Base-by-base conservation (phyloP, 2,888 invertebrate species). In the Bellardia pandia region DNA sequence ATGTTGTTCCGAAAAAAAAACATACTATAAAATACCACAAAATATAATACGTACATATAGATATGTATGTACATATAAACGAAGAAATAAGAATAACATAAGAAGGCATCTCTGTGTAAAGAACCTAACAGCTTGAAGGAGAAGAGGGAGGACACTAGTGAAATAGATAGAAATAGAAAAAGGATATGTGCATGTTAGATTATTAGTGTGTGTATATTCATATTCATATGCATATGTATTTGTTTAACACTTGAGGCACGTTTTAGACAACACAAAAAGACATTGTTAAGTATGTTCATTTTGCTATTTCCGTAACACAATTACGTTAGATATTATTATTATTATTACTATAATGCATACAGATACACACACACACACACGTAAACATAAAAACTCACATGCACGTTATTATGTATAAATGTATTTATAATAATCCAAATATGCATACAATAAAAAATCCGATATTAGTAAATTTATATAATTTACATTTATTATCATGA, bases 161-260 rank as follows among this genome's bases (percentile, higher is more conserved):
- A 66, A 7, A 72, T 23, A 23, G 23, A 53, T 51, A 51, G 40
- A 66, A 30, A 48, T 74, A 64, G 13, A 45, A 72, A 71, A 86
- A 72, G 77, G 77, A 75, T 78, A 58, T 69, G 37, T 68, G 56
- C 82, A 79, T 82, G 13, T 14, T n/a, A 37, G 51, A 30, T 64
- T 42, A 42, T 72, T 5, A 71, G 23, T 33, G 33, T 71, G 9
- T 69, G 2, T 51, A 2, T 42, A n/a, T 64, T 14, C 30, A 16
- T 69, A 13, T 72, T 11, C 37, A 42, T 66, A 69, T 86, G 78
- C 69, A 86, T 66, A 71, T 78, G 76, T 76, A 79, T 86, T 86
- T 86, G 71, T 83, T 83, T 86, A 79, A 76, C 85, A 88, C 88
- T 89, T 88, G 86, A 88, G 86, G 85, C 89, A 89, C 88, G 89